Evolutionary conservation across 1,140 invertebrate genomes (phyloP).

Genomic region (Dreissena rostriformis): DNA sequence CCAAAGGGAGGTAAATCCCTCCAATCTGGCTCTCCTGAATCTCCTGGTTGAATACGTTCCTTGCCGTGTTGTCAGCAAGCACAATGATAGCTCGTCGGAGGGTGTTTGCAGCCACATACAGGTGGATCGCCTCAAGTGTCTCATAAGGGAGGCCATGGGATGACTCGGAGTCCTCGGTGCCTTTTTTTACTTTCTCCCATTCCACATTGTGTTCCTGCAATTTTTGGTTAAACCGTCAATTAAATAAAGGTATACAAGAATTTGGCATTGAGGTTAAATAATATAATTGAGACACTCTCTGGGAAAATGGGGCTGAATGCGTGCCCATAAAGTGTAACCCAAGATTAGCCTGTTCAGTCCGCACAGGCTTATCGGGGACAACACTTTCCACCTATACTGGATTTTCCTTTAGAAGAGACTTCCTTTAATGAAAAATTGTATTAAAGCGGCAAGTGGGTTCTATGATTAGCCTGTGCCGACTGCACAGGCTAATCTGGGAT

Average conservation of each 20-base stretch:
- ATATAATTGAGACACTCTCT: too few species aligned
- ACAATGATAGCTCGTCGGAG: constrained; percentile 92
- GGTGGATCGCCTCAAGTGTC: constrained; percentile 91
- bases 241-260: not conserved
- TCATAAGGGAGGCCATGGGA: constrained; percentile 83
- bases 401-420: too few species aligned
- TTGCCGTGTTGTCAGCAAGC: constrained; percentile 86
- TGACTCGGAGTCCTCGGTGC: constrained; percentile 52
- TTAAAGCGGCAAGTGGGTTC: too few species aligned
- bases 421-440: too few species aligned
- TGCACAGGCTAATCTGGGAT: too few species aligned
- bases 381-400: too few species aligned
- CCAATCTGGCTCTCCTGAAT: constrained; percentile 85
- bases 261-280: not conserved
- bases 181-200: constrained; percentile 69
- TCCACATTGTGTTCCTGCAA: constrained; percentile 67
- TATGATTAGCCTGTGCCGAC: too few species aligned
- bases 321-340: too few species aligned
- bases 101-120: constrained; percentile 92
- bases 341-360: too few species aligned
- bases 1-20: constrained; percentile 93
- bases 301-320: too few species aligned
- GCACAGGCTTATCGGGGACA: too few species aligned
- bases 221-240: not conserved
- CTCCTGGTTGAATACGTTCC: constrained; percentile 82